Evolutionary conservation across 2,113 vertebrate species (phyloP), one percentile per base, ranked within the genome.

Genomic region (Bubo bubo): DNA sequence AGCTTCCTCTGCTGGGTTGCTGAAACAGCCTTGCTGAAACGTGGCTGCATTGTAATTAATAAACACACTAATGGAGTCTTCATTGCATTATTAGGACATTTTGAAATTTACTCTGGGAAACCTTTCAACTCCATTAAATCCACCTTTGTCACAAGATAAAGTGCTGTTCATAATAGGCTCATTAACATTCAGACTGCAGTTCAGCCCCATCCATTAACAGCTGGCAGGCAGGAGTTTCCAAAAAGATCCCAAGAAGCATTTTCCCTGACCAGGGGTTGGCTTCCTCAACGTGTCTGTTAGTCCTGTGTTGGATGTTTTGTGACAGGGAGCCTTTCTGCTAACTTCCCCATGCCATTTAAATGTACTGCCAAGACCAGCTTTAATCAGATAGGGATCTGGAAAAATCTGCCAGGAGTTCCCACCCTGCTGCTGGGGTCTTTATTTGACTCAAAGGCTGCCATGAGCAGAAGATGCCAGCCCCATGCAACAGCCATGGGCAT

Each of bases 141-240:
- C 88, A 97, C 97, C 96, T 97, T 97, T 97, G 97, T 97, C 97
- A 97, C 84, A 96, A 95, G 96, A 97, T 92, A 79, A 97, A 97
- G 79, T 94, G 88, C 81, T 8, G 56, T 86, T 97, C 93, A 93
- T 97, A 97, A 97, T 92, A 94, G 79, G 63, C 86, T 96, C 93
- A 96, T 97, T 97, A 97, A 95, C 94, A 96, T 97, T 96, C 92
- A 85, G 87, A 60, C 71, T 68, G 92, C 88, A 87, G 79, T 96
- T 85, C 75, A 86, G 81, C 84, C 67, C 80, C 83, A 94, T 96
- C 95, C 88, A 95, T 97, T 96, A 97, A 94, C 90, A 97, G 72
- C 93, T 96, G 93, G 88, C 95, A 94, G 95, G 66, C 82, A 87
- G n/a, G 28, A 95, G 13, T 91, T 89, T 87, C 75, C 88, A 86